A percentile compares a stretch with the other conserved stretches of the same genome.
Conservation (phyloP, 2,888 invertebrate species). For the Hetaerina titia region DNA sequence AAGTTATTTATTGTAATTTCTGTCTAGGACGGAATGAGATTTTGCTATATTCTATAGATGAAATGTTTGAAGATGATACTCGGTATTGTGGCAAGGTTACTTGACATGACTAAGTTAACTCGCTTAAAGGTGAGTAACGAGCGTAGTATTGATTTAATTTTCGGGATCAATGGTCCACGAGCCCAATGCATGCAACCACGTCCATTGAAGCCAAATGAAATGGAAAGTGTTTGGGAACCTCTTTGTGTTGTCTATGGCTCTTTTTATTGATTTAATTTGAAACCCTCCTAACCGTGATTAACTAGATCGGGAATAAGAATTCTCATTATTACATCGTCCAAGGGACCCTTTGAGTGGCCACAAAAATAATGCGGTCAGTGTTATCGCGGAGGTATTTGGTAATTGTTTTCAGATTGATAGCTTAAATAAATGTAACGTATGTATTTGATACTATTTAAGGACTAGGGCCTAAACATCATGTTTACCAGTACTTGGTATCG, state of each 20-base stretch:
- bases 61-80: background rate
- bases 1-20: too few relatives aligned
- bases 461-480: too few relatives aligned
- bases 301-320: background rate
- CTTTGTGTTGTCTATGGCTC: background rate
- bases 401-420: background rate
- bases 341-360: background rate
- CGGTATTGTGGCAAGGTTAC: background rate
- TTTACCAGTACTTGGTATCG: too few relatives aligned
- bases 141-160: slow-evolving; percentile 39
- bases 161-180: slow-evolving; percentile 35
- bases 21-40: too few relatives aligned
- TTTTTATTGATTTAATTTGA: background rate
- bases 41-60: background rate
- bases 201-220: slow-evolving; percentile 32
- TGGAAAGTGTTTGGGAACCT: background rate
- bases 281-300: background rate
- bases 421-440: too few relatives aligned
- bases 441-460: too few relatives aligned
- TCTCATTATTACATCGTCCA: background rate
- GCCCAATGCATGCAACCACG: background rate
- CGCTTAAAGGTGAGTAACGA: slow-evolving; percentile 27
- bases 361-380: background rate
- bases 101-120: background rate
- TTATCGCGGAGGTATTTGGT: background rate